These are phyloP conservation scores for Hanleya hanleyi DNA, from an alignment of 2,888 invertebrate species.

Conservation along the genomic window DNA sequence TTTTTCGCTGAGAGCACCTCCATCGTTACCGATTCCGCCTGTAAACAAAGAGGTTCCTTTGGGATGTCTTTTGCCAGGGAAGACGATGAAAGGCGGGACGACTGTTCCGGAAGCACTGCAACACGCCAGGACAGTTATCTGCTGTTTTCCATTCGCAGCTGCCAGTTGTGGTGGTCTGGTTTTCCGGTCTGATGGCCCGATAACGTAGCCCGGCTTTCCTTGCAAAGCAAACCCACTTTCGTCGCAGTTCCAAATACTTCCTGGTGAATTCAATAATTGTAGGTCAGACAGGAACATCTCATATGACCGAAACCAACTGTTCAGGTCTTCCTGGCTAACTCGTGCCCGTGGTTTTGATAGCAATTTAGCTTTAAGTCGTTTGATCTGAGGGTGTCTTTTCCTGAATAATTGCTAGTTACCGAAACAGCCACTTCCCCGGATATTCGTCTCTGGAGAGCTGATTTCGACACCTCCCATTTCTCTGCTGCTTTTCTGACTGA, in stretches of 20 bases:
- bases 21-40: neutral
- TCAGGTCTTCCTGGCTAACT: neutral
- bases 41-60: neutral
- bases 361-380: neutral
- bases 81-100: neutral
- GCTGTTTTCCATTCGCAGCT: neutral
- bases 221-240: neutral
- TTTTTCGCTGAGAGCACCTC: neutral
- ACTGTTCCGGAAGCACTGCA: neutral
- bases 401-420: neutral
- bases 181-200: neutral
- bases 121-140: neutral
- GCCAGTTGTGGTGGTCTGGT: neutral
- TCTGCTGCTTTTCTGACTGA: no score
- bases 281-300: neutral
- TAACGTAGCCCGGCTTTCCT: neutral
- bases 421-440: neutral
- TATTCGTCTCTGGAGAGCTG: neutral
- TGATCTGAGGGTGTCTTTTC: neutral
- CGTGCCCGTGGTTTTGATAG: neutral
- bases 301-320: neutral
- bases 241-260: neutral
- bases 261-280: neutral
- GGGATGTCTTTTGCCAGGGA: neutral
- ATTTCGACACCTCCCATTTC: neutral